Conservation (phyloP, 1,140 invertebrate species). For the Drosophila saltans region DNA sequence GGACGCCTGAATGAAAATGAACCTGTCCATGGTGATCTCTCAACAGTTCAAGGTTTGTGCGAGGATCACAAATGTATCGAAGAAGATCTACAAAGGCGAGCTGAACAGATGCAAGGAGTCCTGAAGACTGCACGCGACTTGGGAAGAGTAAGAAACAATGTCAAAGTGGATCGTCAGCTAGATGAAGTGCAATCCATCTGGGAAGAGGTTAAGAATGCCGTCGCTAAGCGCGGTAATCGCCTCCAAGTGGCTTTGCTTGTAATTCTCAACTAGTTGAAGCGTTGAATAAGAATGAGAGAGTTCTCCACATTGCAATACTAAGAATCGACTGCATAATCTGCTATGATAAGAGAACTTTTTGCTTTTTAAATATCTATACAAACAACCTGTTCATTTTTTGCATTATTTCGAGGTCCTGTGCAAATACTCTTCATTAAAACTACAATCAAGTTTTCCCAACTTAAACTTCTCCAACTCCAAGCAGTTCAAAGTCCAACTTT, state of each 20-base stretch:
- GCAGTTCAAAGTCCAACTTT: no score
- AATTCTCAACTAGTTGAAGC: no score
- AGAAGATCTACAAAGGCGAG: conserved; percentile 93
- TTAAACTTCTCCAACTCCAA: no score
- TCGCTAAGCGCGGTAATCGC: conserved; percentile 89
- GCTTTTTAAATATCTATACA: no score
- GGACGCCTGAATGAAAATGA: conserved; percentile 89
- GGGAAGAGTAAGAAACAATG: conserved; percentile 92
- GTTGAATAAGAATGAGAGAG: no score
- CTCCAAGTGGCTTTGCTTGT: conserved; percentile 92
- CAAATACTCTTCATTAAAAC: no score
- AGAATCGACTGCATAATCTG: no score
- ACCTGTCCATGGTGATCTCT: conserved; percentile 96
- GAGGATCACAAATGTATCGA: conserved; percentile 97
- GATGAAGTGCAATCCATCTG: conserved; percentile 93
- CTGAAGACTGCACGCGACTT: conserved; percentile 94
- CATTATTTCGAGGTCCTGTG: no score
- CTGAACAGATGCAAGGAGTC: conserved; percentile 95
- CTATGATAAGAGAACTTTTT: no score
- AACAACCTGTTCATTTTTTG: no score
- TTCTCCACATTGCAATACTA: no score
- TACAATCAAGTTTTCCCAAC: no score
- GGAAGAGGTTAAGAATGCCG: conserved; percentile 91
- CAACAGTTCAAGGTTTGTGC: conserved; percentile 96
- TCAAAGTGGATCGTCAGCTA: conserved; percentile 91